Percentiles rank a stretch among this genome's conserved stretches.
phyloP scores from a whole-genome alignment of 2,797 vertebrate species.

The Brachyrhaphis roseni region DNA sequence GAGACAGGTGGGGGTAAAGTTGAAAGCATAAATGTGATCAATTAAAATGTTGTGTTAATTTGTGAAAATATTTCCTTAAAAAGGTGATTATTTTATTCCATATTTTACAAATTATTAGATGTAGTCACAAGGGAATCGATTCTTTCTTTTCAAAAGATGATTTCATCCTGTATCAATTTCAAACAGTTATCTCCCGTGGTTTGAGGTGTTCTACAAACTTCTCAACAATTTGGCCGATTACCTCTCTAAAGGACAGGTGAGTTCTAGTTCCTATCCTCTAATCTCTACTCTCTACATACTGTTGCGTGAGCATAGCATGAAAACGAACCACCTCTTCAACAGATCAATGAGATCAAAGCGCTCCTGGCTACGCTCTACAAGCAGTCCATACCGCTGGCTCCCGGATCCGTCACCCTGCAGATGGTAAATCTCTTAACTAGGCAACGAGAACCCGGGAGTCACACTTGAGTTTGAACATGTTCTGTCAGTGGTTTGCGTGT shows the following conservation, averaged over 20 bases:
- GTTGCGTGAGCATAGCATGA: neutral
- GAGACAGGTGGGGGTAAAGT: neutral
- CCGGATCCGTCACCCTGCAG: constrained; percentile 77
- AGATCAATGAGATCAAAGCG: constrained; percentile 82
- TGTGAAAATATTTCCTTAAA: neutral
- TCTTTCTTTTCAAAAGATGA: neutral
- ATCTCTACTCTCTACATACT: neutral
- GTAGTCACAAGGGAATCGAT: neutral
- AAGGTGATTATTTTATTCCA: neutral
- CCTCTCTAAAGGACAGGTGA: constrained; percentile 87
- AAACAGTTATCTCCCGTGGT: constrained; percentile 90
- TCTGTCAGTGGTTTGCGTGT: constrained; percentile 54
- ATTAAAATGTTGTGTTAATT: neutral
- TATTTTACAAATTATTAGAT: neutral
- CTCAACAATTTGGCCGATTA: constrained; percentile 89
- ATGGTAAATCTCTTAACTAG: constrained; percentile 79
- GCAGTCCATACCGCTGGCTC: constrained; percentile 76
- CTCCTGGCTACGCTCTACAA: constrained; percentile 81
- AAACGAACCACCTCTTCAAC: constrained; percentile 15
- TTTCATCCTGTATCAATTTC: constrained; percentile 1
- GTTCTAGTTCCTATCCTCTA: neutral
- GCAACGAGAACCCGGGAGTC: constrained; percentile 1
- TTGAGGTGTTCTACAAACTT: constrained; percentile 93
- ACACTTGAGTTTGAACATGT: constrained; percentile 25
- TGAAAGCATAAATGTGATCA: neutral